Base-by-base conservation (phyloP, 1,140 invertebrate genomes). In the Charaxes varanes region DNA sequence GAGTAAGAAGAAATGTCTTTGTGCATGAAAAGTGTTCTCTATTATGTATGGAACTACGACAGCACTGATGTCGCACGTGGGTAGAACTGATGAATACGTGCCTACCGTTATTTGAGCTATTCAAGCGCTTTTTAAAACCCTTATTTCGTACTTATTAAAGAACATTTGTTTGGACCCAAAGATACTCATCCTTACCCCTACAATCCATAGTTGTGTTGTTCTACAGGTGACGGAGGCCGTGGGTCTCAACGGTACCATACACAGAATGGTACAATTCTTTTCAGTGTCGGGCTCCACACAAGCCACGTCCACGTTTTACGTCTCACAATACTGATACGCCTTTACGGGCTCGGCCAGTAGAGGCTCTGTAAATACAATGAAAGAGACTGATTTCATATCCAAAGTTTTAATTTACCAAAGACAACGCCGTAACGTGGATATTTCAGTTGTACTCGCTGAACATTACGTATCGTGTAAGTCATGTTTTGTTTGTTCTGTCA, bases 251-350 rank as follows among this genome's bases (percentile, higher is more conserved):
- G 85, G 76, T 73, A 84, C 82, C 70, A 86, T 86, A 66, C 82
- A 85, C 77, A 74, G 84, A 85, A 82, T 87, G 84, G 85, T 86
- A 68, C 85, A 87, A 53, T 87, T 86, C 82, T 86, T 87, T 86
- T 83, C 77, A 46, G 76, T 82, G 58, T 79, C 86, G 69, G 86
- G 85, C 80, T 83, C 84, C 53, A 78, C 84, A 50, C 81, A 86
- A 72, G 85, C 84, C 82, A 86, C 80, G 37, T 86, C 86, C 60
- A 87, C 86, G 69, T 87, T 87, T 86, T 87, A 87, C 77, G 86
- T 87, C 55, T 86, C 84, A 56, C 85, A 87, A 66, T 86, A 84
- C 76, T 85, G 79, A 86, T 80, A 67, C 46, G 52, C 45, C 43
- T 59, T 58, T 64, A 56, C 60, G 46, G 44, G 60, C 52, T 50